Evolutionary conservation across 2,888 invertebrate species (phyloP), one percentile per base, ranked within the genome.

Genomic region (Polylopha cassiicola): DNA sequence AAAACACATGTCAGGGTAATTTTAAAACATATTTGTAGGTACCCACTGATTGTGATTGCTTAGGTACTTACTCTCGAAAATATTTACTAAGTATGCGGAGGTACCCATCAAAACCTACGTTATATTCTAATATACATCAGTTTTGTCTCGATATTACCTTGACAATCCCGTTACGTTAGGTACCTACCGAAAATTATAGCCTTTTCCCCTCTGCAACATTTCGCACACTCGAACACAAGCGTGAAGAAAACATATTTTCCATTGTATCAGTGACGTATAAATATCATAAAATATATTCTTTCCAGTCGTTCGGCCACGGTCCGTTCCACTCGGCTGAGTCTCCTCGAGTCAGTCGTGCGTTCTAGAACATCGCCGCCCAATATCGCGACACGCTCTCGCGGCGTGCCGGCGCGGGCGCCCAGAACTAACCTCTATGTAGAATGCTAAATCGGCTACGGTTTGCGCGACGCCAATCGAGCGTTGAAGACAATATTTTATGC

Each of bases 291-390:
- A 42, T 37, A 32, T 33, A 30, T 11, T 29, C 20, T 27, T 24
- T 44, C 45, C 39, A 51, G 45, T 48, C 48, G 44, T 50, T 59
- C 48, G 47, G 58, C 57, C 60, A 57, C 57, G 58, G 61, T 38
- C 50, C 39, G 70, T 75, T 73, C 56, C 75, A 73, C 75, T 67
- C 73, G 77, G 60, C 50, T 60, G 70, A 55, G 43, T 53, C 44
- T 50, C 44, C 46, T 39, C 47, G 50, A 43, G 50, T 48, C 62
- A 60, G 52, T 70, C 80, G 79, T 79, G 78, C 79, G 73, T 55
- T 50, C 48, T 53, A 48, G 57, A 61, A 76, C 75, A 79, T 60
- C 64, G 69, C 68, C 74, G 63, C 72, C 70, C 78, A 79, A 80
- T 78, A 79, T 73, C 64, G 65, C 51, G 51, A 63, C 63, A 63